Evolutionary conservation across 2,797 vertebrate genomes (phyloP), one percentile per base, ranked within the genome.

Genomic region (Clangula hyemalis): DNA sequence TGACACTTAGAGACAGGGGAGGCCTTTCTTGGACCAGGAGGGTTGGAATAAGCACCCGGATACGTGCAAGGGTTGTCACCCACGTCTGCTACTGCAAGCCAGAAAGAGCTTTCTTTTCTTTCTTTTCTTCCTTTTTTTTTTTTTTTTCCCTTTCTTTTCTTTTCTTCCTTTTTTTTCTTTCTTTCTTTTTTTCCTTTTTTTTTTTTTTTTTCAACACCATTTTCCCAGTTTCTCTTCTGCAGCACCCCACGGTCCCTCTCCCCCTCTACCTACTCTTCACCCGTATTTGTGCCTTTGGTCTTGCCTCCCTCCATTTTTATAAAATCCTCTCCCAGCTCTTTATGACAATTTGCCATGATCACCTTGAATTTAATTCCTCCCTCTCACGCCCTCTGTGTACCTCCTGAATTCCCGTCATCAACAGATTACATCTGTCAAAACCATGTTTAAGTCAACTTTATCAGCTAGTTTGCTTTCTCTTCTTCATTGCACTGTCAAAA

Each of bases 211-310:
- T 17, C 32, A 27, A 1, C 51, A 64, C 51, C 28, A 0, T 17
- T 41, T 38, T 17, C 9, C 32, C 19, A 6, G 3, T 76, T 79
- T 49, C 47, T 83, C 25, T 62, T 53, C 43, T 16, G 1, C 30
- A 62, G 4, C 39, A 34, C 8, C 28, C 22, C 24, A 0, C 3
- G 2, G n/a, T 56, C 84, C 38, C 25, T 36, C 51, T 73, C 30
- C 14, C 19, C 32, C 22, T 21, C 2, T 0, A 1, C 6, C n/a
- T 57, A 0, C 62, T 68, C 21, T 51, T 36, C 13, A 0, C n/a
- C 17, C 80, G 41, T 39, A 0, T 79, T 32, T 60, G n/a, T 71
- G 47, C 65, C n/a, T 49, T 21, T 39, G 61, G 18, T 53, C 82
- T 54, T 83, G 39, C 57, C 65, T 75, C 43, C n/a, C 28, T 73